Base-by-base conservation (phyloP, 2,888 invertebrate genomes). In the Tachina lurida region DNA sequence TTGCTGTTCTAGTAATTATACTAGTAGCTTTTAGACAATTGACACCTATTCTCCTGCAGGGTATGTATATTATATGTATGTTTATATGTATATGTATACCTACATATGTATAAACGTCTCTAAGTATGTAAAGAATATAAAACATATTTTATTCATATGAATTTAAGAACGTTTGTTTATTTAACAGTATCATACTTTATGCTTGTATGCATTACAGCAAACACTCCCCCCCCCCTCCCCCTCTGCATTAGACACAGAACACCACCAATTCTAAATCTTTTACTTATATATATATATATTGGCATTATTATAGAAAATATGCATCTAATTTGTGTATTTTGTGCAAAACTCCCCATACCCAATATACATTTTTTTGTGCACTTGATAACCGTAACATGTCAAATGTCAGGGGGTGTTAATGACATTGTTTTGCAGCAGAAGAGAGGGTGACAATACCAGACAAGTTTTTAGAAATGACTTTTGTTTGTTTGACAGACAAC, bases 161-260 rank as follows among this genome's bases (percentile, higher is more conserved):
- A 62, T 54, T 19, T 31, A 15, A 56, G 54, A 49, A 49, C 52
- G 41, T 65, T 75, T 70, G 63, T 82, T 82, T 82, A 79, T 71
- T 75, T 85, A 78, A 85, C 65, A 79, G 79, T 71, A 85, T 71
- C 82, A 71, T 85, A 75, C 75, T 71, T 85, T 85, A 81, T 74
- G 47, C 54, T 45, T 81, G 71, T 60, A 70, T 68, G 77, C 62
- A 74, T 63, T 70, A 63, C 7, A 19, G 10, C 13, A 10, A 31
- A 49, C 13, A 65, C 10, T 3, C 15, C 31, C 0, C 31, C 0
- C 31, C 7, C 31, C 7, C 31, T 7, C 31, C 1, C 31, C 31
- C 7, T 7, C 7, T 31, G 7, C 31, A 56, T n/a, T 3, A 15
- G 7, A n/a, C 47, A 60, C 22, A 10, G 54, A 15, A 43, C n/a